Base-by-base conservation (phyloP, 35 echinoderm and acorn worm genomes). In the Lytechinus pictus region DNA sequence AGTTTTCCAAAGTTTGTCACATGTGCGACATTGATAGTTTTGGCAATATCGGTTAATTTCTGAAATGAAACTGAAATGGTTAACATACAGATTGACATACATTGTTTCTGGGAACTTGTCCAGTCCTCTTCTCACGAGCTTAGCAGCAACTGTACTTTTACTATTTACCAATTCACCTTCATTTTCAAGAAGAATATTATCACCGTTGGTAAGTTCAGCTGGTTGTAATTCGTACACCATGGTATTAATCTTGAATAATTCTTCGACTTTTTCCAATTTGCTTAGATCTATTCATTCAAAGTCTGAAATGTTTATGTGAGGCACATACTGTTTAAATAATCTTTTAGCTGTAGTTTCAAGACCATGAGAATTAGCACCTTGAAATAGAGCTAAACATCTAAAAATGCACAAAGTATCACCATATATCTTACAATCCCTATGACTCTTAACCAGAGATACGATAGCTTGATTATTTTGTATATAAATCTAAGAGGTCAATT, bases 11-110 rank as follows among this genome's bases (percentile, higher is more conserved):
- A 96, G 33, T 44, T 44, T 44, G 33, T 44, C 33, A 44, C 33
- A 2, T 44, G 33, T 44, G 33, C 33, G 33, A 44, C 33, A 44
- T 44, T 44, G 0, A 44, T 44, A 44, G 33, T 44, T 44, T 44
- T 44, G 33, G 28, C 95, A 92, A 55, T 97, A 96, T 10, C 14
- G 27, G 10, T 92, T 53, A 12, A 97, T 91, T 79, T 97, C 94
- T 21, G 27, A 33, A 91, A 97, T 97, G 53, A 95, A 96, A 8
- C 92, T 95, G 54, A 97, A 97, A 51, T 97, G 97, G 27, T 92
- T 28, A 44, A 57, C 92, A 33, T 16, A 93, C 28, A 97, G 16
- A 44, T 44, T 44, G 33, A 44, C 33, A 44, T 44, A 44, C 33
- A 44, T 44, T 44, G 33, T 44, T 44, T 54, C 95, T 97, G 87